These are phyloP conservation scores for Apeira syringaria DNA, from an alignment of 2,888 invertebrate genomes.

Conservation along the genomic window DNA sequence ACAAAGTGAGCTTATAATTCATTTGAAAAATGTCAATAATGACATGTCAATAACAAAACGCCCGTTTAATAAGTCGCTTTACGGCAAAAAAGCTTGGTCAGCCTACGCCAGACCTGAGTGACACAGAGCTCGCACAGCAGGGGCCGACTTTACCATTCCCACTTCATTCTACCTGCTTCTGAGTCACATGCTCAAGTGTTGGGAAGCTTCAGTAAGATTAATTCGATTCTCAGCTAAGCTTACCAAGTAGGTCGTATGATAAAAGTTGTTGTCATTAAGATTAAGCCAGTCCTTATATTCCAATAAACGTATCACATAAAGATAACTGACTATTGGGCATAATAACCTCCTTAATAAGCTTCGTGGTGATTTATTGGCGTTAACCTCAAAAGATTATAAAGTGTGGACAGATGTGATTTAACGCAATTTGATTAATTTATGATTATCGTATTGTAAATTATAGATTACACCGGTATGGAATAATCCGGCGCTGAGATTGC, in stretches of 20 bases:
- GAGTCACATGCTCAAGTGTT: constrained; percentile 33
- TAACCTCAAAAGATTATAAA: constrained; percentile 13
- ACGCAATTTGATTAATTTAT: constrained; percentile 16
- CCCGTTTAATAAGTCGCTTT: constrained; percentile 25
- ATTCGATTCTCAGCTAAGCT: constrained; percentile 37
- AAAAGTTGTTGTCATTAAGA: not conserved
- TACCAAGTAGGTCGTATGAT: not conserved
- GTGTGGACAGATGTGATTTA: constrained; percentile 23
- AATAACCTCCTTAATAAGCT: constrained; percentile 13
- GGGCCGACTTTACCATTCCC: constrained; percentile 65
- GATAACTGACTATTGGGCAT: constrained; percentile 5
- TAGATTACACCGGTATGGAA: constrained; percentile 11
- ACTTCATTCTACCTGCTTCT: constrained; percentile 55
- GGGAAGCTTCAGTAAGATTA: constrained; percentile 19
- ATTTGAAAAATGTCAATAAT: constrained; percentile 40
- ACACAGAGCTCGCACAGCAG: constrained; percentile 63
- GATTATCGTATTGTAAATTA: constrained; percentile 15
- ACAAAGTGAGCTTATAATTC: constrained; percentile 26
- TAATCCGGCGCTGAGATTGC: constrained; percentile 43
- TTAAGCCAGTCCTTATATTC: constrained; percentile 5
- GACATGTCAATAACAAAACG: constrained; percentile 41
- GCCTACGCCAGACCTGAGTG: constrained; percentile 58
- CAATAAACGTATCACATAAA: constrained; percentile 15
- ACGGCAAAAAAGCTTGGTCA: constrained; percentile 46
- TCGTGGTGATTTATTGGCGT: constrained; percentile 5